phyloP scores from a whole-genome alignment of 2,113 vertebrate genomes.

The Meleagris gallopavo region DNA sequence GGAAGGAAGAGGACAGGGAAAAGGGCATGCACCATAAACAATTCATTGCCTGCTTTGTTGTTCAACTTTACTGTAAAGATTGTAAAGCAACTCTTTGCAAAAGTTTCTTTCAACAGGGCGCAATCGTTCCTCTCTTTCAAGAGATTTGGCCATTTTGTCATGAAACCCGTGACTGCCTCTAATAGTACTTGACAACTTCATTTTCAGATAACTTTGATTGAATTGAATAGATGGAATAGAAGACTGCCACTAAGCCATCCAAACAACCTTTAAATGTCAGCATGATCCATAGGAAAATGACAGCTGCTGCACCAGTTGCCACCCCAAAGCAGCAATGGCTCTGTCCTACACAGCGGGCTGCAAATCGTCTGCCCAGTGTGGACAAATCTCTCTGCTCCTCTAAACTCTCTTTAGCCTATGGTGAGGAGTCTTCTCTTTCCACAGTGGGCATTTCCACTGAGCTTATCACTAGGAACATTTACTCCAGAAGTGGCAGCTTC shows the following conservation, averaged over 20 bases:
- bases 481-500: not conserved
- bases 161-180: not conserved
- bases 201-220: not conserved
- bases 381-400: not conserved
- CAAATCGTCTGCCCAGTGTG: not conserved
- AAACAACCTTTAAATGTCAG: not conserved
- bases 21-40: not conserved
- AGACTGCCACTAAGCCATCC: not conserved
- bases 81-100: not conserved
- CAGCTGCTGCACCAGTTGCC: not conserved
- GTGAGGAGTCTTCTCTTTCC: not conserved
- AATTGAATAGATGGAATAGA: not conserved
- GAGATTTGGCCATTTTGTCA: not conserved
- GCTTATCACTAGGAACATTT: not conserved
- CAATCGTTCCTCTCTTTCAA: not conserved
- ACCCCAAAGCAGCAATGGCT: not conserved
- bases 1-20: not conserved
- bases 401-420: not conserved
- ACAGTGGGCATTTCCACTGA: not conserved
- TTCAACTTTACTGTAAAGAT: not conserved
- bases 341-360: not conserved
- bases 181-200: not conserved
- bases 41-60: not conserved
- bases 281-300: not conserved
- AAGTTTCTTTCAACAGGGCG: not conserved